These are phyloP conservation scores for Loxodonta africana DNA, from an alignment of 2,113 vertebrate genomes.

Conservation along the genomic window DNA sequence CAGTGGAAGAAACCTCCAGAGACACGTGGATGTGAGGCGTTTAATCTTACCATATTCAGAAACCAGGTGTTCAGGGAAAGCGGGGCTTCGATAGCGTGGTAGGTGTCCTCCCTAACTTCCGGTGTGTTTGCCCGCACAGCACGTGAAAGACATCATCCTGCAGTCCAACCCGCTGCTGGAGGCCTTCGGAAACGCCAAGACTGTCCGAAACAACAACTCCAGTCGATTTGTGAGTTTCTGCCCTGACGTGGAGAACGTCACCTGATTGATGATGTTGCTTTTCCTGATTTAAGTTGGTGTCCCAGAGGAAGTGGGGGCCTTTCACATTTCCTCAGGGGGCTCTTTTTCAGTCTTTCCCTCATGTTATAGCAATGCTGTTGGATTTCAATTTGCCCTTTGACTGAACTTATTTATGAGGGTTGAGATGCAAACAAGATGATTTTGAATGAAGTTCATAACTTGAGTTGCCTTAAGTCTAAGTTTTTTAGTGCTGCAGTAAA, in stretches of 20 bases:
- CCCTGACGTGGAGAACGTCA: fast-evolving
- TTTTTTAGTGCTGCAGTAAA: background rate
- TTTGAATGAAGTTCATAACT: background rate
- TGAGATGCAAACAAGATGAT: background rate
- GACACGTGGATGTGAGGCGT: background rate
- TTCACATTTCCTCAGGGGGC: background rate
- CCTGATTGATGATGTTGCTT: background rate
- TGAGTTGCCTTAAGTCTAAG: background rate
- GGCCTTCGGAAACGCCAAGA: constrained; percentile 99
- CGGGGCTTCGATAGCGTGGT: fast-evolving
- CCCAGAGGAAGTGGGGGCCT: background rate
- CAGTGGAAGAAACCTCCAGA: background rate
- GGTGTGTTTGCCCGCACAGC: constrained; percentile 86
- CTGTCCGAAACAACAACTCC: constrained; percentile 99
- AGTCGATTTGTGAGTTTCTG: constrained; percentile 96
- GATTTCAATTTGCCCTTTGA: background rate
- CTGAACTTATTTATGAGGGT: constrained; percentile 34
- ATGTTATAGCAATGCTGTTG: background rate
- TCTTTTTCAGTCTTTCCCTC: background rate
- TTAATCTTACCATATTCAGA: background rate
- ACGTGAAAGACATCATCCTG: constrained; percentile 99
- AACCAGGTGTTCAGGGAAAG: background rate
- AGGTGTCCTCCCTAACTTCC: background rate
- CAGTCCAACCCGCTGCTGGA: constrained; percentile 98
- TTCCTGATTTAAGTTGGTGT: background rate